Percentiles rank a stretch among this genome's conserved stretches.
These are phyloP conservation scores for Anastatus disparis DNA, from an alignment of 1,140 invertebrate species.

Conservation along the genomic window DNA sequence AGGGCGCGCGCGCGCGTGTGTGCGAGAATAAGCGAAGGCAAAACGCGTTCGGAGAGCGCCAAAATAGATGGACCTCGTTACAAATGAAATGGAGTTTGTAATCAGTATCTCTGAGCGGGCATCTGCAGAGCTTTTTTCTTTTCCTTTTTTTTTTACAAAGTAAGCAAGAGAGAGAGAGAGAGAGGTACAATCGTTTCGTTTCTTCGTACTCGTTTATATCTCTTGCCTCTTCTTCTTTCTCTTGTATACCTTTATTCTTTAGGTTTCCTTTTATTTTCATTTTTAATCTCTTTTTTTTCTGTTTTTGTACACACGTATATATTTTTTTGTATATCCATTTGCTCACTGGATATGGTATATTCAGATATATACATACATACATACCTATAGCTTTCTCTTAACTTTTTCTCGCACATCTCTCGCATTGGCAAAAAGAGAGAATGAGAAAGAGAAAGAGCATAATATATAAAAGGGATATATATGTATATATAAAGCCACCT, in stretches of 20 bases:
- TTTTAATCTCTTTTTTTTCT: neutral
- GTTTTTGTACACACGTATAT: neutral
- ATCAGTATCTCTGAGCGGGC: constrained; percentile 64
- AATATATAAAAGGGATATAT: too few species aligned
- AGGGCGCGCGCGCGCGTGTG: constrained; percentile 43
- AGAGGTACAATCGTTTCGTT: constrained; percentile 39
- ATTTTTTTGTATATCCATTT: neutral
- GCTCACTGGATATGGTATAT: too few species aligned
- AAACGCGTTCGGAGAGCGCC: too few species aligned
- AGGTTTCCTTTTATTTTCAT: constrained; percentile 7
- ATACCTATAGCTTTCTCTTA: constrained; percentile 24
- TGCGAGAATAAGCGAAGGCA: too few species aligned
- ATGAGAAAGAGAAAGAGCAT: too few species aligned
- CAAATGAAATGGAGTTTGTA: constrained; percentile 68
- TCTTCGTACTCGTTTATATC: constrained; percentile 66
- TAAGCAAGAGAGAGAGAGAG: neutral
- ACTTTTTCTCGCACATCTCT: constrained; percentile 18
- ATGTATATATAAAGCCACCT: too few species aligned
- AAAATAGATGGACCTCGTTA: constrained; percentile 67
- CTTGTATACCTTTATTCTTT: constrained; percentile 22
- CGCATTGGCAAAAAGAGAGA: too few species aligned
- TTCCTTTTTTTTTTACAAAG: too few species aligned
- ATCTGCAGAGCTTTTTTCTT: constrained; percentile 54
- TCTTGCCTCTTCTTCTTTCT: constrained; percentile 47
- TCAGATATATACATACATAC: too few species aligned